Base-by-base conservation (phyloP, 1,140 invertebrate genomes). In the Ips nitidus region DNA sequence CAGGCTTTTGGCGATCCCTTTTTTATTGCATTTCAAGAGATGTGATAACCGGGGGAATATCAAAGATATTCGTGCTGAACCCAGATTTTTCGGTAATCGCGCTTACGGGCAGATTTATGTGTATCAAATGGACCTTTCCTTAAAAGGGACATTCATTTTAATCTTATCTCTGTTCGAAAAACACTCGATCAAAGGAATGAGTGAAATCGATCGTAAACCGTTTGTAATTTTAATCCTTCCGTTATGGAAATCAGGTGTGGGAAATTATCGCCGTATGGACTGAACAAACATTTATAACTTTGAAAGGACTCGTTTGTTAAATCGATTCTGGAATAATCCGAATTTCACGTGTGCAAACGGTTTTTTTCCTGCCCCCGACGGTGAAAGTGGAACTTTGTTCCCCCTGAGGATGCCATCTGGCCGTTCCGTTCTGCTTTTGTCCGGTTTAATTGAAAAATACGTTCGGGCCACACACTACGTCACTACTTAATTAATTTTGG, bases 401-500 rank as follows among this genome's bases (percentile, higher is more conserved):
- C 41, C 38, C 41, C 45, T 22, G 1, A 6, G 39, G 41, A 3
- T 8, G 41, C 41, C 39, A 43, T 59, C 57, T 59, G 57, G 57
- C 41, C 38, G 42, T 59, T 41, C 37, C 57, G 39, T 38, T 50
- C n/a, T 43, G 39, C 57, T 59, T 59, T 59, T 59, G 40, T 59
- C 57, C 57, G 38, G 37, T 59, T 59, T 59, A 59, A 59, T 59
- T 59, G 57, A 59, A 59, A 59, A 59, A 59, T 59, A 59, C 57
- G 38, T 41, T 43, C 57, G 2, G 57, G 41, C 38, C 42, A 41
- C 57, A 56, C n/a, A 37, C 45, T n/a, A 41, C 57, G 41, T 59
- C 57, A 8, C 57, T 43, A 59, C 39, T 59, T 59, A 59, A 59
- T 59, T 59, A 59, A 59, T 59, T 39, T 41, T 8, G 57, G 41